These are phyloP conservation scores for Phainopepla nitens DNA, from an alignment of 2,113 vertebrate species.

Conservation along the genomic window DNA sequence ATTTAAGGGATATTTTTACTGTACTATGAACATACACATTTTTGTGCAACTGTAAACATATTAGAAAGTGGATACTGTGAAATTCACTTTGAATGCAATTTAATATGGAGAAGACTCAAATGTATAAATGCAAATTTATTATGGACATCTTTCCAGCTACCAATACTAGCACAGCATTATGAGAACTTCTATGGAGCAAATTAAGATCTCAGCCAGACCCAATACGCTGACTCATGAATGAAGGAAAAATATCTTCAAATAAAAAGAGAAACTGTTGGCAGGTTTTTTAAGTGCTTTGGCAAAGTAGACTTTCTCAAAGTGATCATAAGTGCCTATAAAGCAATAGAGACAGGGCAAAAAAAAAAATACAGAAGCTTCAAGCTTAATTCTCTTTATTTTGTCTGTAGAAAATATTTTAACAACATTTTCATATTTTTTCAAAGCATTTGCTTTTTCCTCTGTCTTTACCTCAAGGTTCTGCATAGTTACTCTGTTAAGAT, in stretches of 20 bases:
- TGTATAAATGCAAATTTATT: neutral
- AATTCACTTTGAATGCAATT: neutral
- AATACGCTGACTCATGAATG: neutral
- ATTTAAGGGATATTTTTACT: neutral
- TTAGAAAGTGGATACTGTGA: neutral
- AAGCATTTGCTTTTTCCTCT: neutral
- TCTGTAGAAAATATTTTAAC: neutral
- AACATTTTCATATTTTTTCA: neutral
- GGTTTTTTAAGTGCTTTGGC: neutral
- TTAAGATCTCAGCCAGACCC: neutral
- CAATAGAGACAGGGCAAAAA: neutral
- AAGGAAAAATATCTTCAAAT: neutral
- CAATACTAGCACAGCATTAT: neutral
- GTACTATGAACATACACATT: neutral
- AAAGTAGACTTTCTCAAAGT: neutral
- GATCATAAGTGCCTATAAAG: neutral
- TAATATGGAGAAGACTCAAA: neutral
- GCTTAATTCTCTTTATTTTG: neutral
- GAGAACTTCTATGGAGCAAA: neutral
- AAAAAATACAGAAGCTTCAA: neutral
- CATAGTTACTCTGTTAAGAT: neutral
- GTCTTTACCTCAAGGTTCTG: neutral
- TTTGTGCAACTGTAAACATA: neutral
- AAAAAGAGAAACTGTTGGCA: neutral
- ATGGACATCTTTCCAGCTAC: neutral